These are phyloP conservation scores for Ophiothrix spiculata DNA, from an alignment of 35 echinoderm and acorn worm genomes.

Conservation along the genomic window DNA sequence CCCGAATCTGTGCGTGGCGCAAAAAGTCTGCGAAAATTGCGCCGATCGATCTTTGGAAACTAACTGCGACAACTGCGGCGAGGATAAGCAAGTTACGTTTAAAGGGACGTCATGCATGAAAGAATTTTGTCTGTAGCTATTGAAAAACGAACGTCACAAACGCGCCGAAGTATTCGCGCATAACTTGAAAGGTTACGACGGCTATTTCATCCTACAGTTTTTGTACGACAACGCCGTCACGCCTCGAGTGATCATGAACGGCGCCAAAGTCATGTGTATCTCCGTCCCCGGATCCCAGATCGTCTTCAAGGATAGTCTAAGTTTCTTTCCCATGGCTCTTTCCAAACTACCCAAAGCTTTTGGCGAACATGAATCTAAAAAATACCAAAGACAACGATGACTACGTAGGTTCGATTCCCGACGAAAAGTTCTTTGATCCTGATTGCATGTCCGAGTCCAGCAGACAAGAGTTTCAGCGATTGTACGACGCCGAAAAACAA, in stretches of 20 bases:
- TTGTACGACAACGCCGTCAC: constrained; percentile 15
- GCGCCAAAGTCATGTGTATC: constrained; percentile 53
- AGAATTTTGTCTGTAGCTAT: constrained; percentile 59
- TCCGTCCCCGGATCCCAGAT: constrained; percentile 1
- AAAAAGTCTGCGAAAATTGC: constrained; percentile 40
- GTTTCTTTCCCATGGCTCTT: constrained; percentile 75
- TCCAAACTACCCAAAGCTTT: constrained; percentile 56
- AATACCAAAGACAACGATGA: constrained; percentile 50
- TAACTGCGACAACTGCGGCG: constrained; percentile 25
- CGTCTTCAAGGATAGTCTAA: constrained; percentile 58
- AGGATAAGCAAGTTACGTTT: constrained; percentile 36
- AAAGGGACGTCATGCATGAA: constrained; percentile 26
- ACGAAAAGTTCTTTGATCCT: constrained; percentile 29
- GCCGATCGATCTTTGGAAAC: neutral
- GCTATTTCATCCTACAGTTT: constrained; percentile 58
- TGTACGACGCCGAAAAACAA: constrained; percentile 40
- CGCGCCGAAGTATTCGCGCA: constrained; percentile 54
- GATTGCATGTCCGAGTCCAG: constrained; percentile 48
- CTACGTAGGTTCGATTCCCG: constrained; percentile 34
- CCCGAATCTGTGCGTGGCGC: constrained; percentile 57
- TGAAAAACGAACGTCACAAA: neutral
- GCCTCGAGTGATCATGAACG: constrained; percentile 70
- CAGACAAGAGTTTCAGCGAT: constrained; percentile 19
- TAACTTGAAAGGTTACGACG: constrained; percentile 69
- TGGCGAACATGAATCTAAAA: constrained; percentile 55